phyloP scores from a whole-genome alignment of 2,113 vertebrate species.

The Apeltes quadracus region DNA sequence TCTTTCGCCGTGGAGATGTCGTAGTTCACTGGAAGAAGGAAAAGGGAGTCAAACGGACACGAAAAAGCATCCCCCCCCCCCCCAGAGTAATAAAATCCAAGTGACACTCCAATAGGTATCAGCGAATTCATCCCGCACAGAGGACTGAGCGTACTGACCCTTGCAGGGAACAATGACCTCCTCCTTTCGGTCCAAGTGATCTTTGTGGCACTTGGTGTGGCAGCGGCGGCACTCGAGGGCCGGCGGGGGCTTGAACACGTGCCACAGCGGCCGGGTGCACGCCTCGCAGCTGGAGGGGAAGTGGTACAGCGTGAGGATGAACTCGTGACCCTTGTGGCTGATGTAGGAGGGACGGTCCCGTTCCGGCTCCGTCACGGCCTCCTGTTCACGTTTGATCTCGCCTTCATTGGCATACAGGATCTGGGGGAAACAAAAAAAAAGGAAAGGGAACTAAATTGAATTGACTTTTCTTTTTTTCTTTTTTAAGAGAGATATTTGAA shows the following conservation, averaged over 20 bases:
- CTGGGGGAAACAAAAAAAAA: conserved; percentile 68
- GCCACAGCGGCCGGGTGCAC: conserved; percentile 92
- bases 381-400: conserved; percentile 93
- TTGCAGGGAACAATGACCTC: conserved; percentile 93
- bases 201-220: conserved; percentile 95
- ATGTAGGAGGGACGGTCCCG: conserved; percentile 89
- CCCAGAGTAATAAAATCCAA: neutral
- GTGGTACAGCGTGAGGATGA: conserved; percentile 95
- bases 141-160: conserved; percentile 75
- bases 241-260: conserved; percentile 95
- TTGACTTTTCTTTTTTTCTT: neutral
- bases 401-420: conserved; percentile 97
- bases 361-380: conserved; percentile 81
- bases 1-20: conserved; percentile 97
- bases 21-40: conserved; percentile 86
- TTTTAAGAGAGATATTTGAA: neutral
- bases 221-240: conserved; percentile 96
- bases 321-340: conserved; percentile 95
- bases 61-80: too few species aligned
- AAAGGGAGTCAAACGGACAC: conserved; percentile 1
- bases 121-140: neutral
- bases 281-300: conserved; percentile 96
- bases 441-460: neutral
- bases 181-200: conserved; percentile 95
- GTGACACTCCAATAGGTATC: neutral